Evolutionary conservation across 2,797 vertebrate genomes (phyloP), one percentile per base, ranked within the genome.

Genomic region (Moxostoma hubbsi): DNA sequence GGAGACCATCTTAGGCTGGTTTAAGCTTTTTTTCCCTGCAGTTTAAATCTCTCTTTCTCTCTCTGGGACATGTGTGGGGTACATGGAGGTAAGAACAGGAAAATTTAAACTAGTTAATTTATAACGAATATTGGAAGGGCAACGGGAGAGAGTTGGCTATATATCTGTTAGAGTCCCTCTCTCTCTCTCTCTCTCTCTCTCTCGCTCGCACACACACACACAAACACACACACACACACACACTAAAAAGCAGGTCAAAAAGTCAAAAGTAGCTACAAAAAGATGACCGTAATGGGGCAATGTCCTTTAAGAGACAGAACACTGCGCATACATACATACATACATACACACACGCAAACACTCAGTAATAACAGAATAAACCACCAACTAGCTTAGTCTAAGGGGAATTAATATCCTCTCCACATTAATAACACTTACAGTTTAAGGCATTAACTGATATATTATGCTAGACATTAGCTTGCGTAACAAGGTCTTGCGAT

Each of bases 111-210:
- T 43, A 70, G 80, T 65, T 65, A 80, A 87, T 87, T 82, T 88
- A 80, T 73, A 4, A 36, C 36, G 46, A 83, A 83, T 59, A 67
- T 65, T 81, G 82, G 86, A 88, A 81, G 85, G 85, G 85, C 77
- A 82, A 81, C 85, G 65, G 63, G 59, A 61, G 80, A 58, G 89
- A 88, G 90, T 89, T 89, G 88, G 86, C 36, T 36, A 36, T 36
- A 36, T 36, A 4, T 91, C 72, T 74, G 12, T 43, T 81, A 63
- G 65, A 9, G 45, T n/a, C 55, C 7, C 8, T 15, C 10, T 24
- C 36, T 36, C 36, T 36, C 36, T 36, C 36, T 36, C 36, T 36
- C 36, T 36, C 36, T 4, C 36, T 36, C 36, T 4, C 36, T 36
- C 36, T 36, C 36, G 36, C 36, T 36, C 36, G 36, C 36, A 3